Evolutionary conservation across 2,888 invertebrate genomes (phyloP).

Genomic region (Drosophila setosimentum): DNA sequence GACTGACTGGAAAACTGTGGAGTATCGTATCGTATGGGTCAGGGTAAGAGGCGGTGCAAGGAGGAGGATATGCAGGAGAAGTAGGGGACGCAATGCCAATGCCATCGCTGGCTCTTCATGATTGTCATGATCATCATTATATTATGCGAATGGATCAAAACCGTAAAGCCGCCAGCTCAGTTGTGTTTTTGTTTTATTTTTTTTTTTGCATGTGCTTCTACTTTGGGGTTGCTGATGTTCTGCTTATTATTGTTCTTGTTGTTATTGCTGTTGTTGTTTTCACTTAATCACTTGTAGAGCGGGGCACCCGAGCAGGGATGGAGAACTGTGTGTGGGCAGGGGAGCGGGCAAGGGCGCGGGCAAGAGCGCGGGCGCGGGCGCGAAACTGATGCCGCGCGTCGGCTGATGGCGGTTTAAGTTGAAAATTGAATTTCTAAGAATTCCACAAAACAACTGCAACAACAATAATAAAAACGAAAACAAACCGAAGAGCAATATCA

Average conservation of each 20-base stretch:
- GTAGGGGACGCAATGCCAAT: constrained; percentile 68
- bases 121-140: constrained; percentile 74
- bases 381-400: constrained; percentile 31
- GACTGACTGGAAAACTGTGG: constrained; percentile 49
- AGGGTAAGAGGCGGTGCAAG: constrained; percentile 43
- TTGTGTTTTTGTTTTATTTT: constrained; percentile 5
- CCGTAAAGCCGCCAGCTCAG: constrained; percentile 63
- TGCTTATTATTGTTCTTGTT: constrained; percentile 29
- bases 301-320: constrained; percentile 28
- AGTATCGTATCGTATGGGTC: neutral
- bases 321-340: constrained; percentile 4
- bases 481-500: constrained; percentile 46
- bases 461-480: constrained; percentile 32
- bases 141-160: constrained; percentile 78
- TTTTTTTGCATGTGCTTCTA: constrained; percentile 64
- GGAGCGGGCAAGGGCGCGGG: neutral
- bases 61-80: neutral
- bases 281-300: constrained; percentile 78
- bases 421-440: constrained; percentile 82
- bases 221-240: constrained; percentile 38
- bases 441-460: constrained; percentile 60
- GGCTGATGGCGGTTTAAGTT: constrained; percentile 66
- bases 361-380: neutral
- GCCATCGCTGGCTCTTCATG: constrained; percentile 69
- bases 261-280: constrained; percentile 57